Conservation (phyloP, 2,113 vertebrate species). For the Furnarius figulus region DNA sequence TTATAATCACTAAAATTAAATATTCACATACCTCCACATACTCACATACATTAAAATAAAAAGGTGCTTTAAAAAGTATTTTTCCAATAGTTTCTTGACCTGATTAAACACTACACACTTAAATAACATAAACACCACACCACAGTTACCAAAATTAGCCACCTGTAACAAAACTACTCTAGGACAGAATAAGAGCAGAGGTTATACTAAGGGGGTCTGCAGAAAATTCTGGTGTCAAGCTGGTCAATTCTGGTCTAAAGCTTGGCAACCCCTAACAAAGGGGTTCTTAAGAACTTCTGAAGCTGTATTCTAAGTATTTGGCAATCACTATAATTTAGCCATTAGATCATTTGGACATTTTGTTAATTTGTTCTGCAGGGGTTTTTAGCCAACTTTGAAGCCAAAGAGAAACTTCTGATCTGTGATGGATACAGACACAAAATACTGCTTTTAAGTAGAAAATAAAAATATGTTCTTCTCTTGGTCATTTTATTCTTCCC, state of each 20-base stretch:
- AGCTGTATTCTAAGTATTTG: not conserved
- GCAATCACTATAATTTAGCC: not conserved
- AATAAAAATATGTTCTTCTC: not conserved
- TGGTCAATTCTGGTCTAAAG: not conserved
- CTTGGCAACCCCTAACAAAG: not conserved
- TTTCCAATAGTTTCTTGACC: not conserved
- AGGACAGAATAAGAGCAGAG: not conserved
- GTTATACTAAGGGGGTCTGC: not conserved
- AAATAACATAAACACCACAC: not conserved
- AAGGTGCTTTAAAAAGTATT: not conserved
- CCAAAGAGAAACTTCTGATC: not conserved
- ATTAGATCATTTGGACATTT: not conserved
- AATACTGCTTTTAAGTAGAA: not conserved
- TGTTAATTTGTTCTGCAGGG: not conserved
- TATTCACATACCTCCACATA: not conserved
- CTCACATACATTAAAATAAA: not conserved
- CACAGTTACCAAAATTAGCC: not conserved
- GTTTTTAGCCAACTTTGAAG: not conserved
- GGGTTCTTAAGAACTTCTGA: not conserved
- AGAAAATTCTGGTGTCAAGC: not conserved
- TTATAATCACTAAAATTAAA: not conserved
- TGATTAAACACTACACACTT: not conserved
- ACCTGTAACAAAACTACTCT: not conserved
- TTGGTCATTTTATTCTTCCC: not conserved
- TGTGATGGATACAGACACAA: not conserved